A percentile compares a stretch with the other conserved stretches of the same genome.
phyloP scores from a whole-genome alignment of 2,888 invertebrate species.

The Saturnia japonica region DNA sequence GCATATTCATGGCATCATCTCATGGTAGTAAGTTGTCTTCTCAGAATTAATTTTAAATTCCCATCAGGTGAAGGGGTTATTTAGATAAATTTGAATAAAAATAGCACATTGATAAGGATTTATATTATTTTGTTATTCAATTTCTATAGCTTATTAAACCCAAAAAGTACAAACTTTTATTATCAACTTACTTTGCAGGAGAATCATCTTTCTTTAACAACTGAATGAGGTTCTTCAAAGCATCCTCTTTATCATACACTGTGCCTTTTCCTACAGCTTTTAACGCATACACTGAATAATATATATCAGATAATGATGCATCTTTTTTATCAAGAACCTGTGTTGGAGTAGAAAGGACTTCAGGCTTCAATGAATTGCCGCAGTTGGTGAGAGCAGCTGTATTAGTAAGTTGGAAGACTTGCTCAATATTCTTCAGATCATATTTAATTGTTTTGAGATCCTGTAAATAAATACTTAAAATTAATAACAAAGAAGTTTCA shows the following conservation, averaged over 20 bases:
- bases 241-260: slow-evolving; percentile 84
- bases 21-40: too few relatives aligned
- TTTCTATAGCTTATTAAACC: neutral
- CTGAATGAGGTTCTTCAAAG: slow-evolving; percentile 87
- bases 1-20: too few relatives aligned
- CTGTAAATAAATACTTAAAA: slow-evolving; percentile 41
- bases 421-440: slow-evolving; percentile 73
- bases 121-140: too few relatives aligned
- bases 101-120: too few relatives aligned
- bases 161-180: neutral
- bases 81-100: too few relatives aligned
- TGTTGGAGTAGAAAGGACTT: slow-evolving; percentile 74
- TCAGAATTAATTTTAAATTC: too few relatives aligned
- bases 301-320: slow-evolving; percentile 86
- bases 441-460: slow-evolving; percentile 59
- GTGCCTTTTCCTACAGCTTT: slow-evolving; percentile 85
- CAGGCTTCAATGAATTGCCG: slow-evolving; percentile 73
- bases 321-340: slow-evolving; percentile 85
- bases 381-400: slow-evolving; percentile 83
- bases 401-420: slow-evolving; percentile 85
- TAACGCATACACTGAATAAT: slow-evolving; percentile 87
- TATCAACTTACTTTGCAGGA: slow-evolving; percentile 82
- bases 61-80: too few relatives aligned
- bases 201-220: slow-evolving; percentile 93
- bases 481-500: neutral